phyloP scores from a whole-genome alignment of 2,888 invertebrate species.

The Amorpha juglandis region DNA sequence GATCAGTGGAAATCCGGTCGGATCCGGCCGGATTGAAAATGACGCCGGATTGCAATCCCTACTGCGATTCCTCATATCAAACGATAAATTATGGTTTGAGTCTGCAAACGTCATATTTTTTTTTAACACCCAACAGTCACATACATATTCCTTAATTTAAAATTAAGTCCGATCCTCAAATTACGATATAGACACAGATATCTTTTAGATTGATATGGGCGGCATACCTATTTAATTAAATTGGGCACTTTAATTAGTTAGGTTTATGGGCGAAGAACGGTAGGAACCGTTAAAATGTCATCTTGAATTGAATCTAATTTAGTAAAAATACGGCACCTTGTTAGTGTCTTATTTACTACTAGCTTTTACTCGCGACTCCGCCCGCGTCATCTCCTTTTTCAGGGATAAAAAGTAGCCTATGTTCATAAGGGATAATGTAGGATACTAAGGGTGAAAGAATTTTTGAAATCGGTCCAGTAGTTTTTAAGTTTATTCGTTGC shows the following conservation, averaged over 20 bases:
- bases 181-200: constrained; percentile 41
- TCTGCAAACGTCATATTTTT: constrained; percentile 47
- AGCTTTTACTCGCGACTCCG: too few relatives aligned
- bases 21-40: too few relatives aligned
- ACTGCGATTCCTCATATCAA: constrained; percentile 44
- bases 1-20: too few relatives aligned
- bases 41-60: too few relatives aligned
- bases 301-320: background rate
- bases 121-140: too few relatives aligned
- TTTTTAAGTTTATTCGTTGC: too few relatives aligned
- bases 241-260: constrained; percentile 17
- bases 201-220: constrained; percentile 32
- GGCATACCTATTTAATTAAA: constrained; percentile 5
- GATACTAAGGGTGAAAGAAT: too few relatives aligned
- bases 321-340: background rate
- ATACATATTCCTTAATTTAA: too few relatives aligned
- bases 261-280: background rate
- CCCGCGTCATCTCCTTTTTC: too few relatives aligned
- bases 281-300: background rate
- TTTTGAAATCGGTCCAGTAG: too few relatives aligned
- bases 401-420: too few relatives aligned
- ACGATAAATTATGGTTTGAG: constrained; percentile 47
- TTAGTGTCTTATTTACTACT: background rate
- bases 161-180: constrained; percentile 45
- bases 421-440: too few relatives aligned